Evolutionary conservation across 2,113 vertebrate genomes (phyloP).

Genomic region (Ageneiosus marmoratus): DNA sequence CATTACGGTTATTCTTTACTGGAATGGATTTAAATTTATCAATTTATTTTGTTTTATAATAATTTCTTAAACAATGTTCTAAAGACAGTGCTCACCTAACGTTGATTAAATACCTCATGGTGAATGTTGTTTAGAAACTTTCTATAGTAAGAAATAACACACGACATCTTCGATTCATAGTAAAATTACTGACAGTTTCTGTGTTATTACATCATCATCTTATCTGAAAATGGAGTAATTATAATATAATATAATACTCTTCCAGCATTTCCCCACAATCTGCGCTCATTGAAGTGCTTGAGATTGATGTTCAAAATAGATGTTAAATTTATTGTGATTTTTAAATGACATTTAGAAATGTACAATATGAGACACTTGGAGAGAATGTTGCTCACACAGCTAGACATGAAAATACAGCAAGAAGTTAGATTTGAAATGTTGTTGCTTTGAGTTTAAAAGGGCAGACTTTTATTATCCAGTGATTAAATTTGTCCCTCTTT

Average conservation of each 20-base stretch:
- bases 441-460: slow-evolving; percentile 41
- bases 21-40: background rate
- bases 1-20: background rate
- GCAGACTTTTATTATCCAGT: background rate
- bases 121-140: background rate
- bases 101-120: background rate
- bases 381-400: slow-evolving; percentile 46
- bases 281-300: background rate
- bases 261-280: background rate
- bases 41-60: no score
- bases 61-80: background rate
- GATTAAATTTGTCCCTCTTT: background rate
- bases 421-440: slow-evolving; percentile 25
- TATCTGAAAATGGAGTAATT: background rate
- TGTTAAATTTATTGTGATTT: slow-evolving; percentile 60
- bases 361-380: slow-evolving; percentile 56
- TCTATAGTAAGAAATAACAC: background rate
- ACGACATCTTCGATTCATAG: background rate
- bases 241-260: background rate
- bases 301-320: slow-evolving; percentile 61
- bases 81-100: background rate
- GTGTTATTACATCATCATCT: no score
- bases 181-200: background rate
- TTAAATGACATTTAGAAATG: slow-evolving; percentile 58
- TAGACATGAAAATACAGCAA: slow-evolving; percentile 49